Evolutionary conservation across 2,113 vertebrate genomes (phyloP).

Genomic region (Aythya baeri): DNA sequence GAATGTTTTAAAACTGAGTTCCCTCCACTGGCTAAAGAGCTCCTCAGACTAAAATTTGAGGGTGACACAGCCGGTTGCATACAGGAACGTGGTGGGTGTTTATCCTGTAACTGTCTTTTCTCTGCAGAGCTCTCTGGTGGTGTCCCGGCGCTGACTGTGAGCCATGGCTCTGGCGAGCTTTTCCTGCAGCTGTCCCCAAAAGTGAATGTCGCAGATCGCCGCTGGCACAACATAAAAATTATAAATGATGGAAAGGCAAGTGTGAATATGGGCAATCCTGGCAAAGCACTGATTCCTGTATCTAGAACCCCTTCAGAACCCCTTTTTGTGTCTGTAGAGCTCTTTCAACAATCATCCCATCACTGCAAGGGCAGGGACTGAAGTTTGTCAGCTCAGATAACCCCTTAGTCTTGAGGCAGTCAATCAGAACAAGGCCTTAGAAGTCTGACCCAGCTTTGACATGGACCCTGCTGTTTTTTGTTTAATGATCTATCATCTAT

Average conservation of each 20-base stretch:
- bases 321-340: background rate
- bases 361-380: background rate
- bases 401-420: background rate
- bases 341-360: background rate
- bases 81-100: background rate
- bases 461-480: background rate
- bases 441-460: background rate
- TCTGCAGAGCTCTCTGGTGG: constrained; percentile 84
- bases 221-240: constrained; percentile 88
- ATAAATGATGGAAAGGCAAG: constrained; percentile 86
- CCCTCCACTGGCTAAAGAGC: background rate
- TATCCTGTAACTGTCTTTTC: background rate
- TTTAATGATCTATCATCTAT: background rate
- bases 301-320: background rate
- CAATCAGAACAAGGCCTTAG: background rate
- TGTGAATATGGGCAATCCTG: background rate
- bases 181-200: constrained; percentile 79
- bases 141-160: constrained; percentile 81
- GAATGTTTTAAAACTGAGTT: background rate
- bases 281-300: background rate
- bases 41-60: background rate
- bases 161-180: constrained; percentile 84
- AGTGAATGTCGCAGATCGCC: constrained; percentile 81
- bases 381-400: background rate
- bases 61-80: background rate